These are phyloP conservation scores for Heloderma charlesbogerti DNA, from an alignment of 2,113 vertebrate species.

Conservation along the genomic window DNA sequence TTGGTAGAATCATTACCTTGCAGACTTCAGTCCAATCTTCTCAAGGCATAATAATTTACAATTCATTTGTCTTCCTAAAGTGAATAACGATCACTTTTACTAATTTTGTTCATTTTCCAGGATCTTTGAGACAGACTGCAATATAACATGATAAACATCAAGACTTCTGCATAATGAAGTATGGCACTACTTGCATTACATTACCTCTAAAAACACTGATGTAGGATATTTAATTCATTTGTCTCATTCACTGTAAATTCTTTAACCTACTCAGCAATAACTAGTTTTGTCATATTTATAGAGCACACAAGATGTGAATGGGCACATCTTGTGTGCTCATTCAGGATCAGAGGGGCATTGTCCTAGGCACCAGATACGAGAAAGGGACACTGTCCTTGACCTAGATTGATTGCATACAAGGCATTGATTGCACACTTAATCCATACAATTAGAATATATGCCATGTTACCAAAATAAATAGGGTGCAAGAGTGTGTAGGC, in stretches of 20 bases:
- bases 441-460: background rate
- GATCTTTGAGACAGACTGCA: background rate
- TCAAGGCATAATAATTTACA: background rate
- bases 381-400: background rate
- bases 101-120: background rate
- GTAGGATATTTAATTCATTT: background rate
- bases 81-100: slow-evolving; percentile 2
- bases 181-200: background rate
- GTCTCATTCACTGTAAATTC: background rate
- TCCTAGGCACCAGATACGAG: background rate
- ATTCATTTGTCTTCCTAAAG: background rate
- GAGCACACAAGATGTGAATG: background rate
- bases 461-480: background rate
- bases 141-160: background rate
- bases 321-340: background rate
- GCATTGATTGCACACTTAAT: slow-evolving; percentile 13
- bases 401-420: background rate
- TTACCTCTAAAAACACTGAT: background rate
- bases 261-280: slow-evolving; percentile 23
- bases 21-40: background rate
- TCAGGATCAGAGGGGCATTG: slow-evolving; percentile 2
- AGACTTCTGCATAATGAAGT: slow-evolving; percentile 5
- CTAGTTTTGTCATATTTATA: background rate
- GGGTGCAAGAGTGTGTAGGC: background rate
- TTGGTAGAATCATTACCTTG: slow-evolving; percentile 8